Base-by-base conservation (phyloP, 1,140 invertebrate genomes). In the Formica selysi region DNA sequence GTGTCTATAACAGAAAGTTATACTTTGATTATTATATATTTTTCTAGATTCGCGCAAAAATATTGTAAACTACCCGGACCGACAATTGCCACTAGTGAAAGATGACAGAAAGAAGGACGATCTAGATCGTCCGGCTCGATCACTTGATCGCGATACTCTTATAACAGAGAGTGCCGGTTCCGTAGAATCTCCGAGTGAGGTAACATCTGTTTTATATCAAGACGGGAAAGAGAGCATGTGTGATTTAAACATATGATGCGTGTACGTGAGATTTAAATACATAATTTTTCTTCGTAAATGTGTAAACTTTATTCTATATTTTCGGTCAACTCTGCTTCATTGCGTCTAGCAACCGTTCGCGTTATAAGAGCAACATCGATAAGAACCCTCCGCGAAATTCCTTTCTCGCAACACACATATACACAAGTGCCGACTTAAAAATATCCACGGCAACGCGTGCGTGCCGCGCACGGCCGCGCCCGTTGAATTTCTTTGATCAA, bases 61-160 rank as follows among this genome's bases (percentile, higher is more conserved):
- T 51, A 8, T 44, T 2, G 3, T 51, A 1, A 87, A 64, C 6
- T 61, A 86, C 41, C 62, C 73, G 7, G 78, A 89, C 0, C 76
- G 74, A 70, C 36, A 83, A 16, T 61, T 62, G 44, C 19, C 26
- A 10, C 64, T 73, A 54, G 41, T 32, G 10, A 90, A 64, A 48
- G 57, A 84, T 10, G 84, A 87, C n/a, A 86, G 36, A 32, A 81
- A 86, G 29, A 78, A 68, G 10, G 90, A 93, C 0, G 92, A 93
- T 68, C 84, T 88, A 4, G 86, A 90, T 22, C 88, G 93, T 73
- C 85, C 92, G 54, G 93, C 91, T 85, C 91, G 93, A 85, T 94
- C 92, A 36, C 87, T 94, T 8, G 94, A 95, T 54, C 91, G 91
- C 6, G 93, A 85, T 19, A 73, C 64, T 22, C 8, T 61, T 19